phyloP scores from a whole-genome alignment of 2,888 invertebrate genomes.

The Dynastes maya region DNA sequence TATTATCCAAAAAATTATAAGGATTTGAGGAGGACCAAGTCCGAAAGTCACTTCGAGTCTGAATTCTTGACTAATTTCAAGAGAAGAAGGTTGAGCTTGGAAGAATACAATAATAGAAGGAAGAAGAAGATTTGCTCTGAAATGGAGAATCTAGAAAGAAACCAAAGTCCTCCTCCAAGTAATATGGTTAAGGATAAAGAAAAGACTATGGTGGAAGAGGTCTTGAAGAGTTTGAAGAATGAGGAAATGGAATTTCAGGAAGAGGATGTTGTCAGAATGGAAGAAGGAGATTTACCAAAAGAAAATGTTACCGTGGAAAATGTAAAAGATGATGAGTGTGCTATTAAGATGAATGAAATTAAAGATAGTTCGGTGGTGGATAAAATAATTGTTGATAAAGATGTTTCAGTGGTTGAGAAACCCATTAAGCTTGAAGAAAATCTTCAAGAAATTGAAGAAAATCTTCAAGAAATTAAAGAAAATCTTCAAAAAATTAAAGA shows the following conservation, averaged over 20 bases:
- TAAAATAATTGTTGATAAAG: too few relatives aligned
- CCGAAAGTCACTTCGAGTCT: constrained; percentile 2
- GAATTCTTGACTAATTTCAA: constrained; percentile 24
- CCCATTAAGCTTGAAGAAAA: too few relatives aligned
- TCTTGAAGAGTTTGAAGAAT: constrained; percentile 39
- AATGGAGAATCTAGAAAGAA: background rate
- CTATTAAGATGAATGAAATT: background rate
- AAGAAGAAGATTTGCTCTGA: constrained; percentile 47
- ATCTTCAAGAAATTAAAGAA: too few relatives aligned
- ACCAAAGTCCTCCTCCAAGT: background rate
- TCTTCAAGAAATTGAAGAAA: too few relatives aligned
- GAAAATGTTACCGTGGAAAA: background rate
- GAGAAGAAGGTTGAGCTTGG: constrained; percentile 54
- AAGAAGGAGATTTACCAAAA: background rate
- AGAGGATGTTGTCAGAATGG: background rate
- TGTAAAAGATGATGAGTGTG: background rate
- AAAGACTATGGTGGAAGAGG: constrained; percentile 36
- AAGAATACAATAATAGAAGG: constrained; percentile 57
- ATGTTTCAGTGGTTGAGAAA: too few relatives aligned
- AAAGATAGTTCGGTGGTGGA: too few relatives aligned
- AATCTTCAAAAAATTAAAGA: too few relatives aligned
- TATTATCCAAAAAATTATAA: background rate
- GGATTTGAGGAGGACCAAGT: constrained; percentile 26
- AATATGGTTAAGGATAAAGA: constrained; percentile 33
- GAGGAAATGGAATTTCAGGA: constrained; percentile 29